Conservation (phyloP, 2,113 vertebrate species). For the Pomatostomus ruficeps region DNA sequence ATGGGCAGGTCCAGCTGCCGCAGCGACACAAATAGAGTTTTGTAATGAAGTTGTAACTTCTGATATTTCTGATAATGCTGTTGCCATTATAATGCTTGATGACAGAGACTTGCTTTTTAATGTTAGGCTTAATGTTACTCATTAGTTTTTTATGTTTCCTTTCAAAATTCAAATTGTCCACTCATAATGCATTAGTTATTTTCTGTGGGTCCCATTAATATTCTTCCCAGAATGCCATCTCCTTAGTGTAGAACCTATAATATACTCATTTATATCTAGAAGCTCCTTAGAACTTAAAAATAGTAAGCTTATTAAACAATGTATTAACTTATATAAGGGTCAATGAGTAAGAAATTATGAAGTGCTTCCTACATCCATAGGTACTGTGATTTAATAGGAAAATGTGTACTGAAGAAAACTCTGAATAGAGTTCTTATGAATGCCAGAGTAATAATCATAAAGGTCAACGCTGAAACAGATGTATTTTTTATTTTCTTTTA, state of each 20-base stretch:
- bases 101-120: conserved; percentile 1
- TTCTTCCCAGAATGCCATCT: neutral
- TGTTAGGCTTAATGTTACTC: neutral
- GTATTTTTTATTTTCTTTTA: neutral
- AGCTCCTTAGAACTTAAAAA: conserved; percentile 16
- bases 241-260: neutral
- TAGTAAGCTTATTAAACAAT: neutral
- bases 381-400: neutral
- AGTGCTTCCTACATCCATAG: neutral
- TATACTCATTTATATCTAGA: neutral
- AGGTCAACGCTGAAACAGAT: neutral
- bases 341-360: neutral
- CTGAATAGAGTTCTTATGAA: neutral
- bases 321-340: conserved; percentile 10
- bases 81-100: neutral
- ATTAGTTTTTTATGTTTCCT: neutral
- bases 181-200: neutral
- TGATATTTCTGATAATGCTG: neutral
- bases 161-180: conserved; percentile 1
- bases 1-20: no score
- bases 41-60: neutral
- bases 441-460: neutral
- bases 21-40: no score
- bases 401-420: neutral
- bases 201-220: neutral